Conservation (phyloP, 2,113 vertebrate species). For the Anarrhichthys ocellatus region DNA sequence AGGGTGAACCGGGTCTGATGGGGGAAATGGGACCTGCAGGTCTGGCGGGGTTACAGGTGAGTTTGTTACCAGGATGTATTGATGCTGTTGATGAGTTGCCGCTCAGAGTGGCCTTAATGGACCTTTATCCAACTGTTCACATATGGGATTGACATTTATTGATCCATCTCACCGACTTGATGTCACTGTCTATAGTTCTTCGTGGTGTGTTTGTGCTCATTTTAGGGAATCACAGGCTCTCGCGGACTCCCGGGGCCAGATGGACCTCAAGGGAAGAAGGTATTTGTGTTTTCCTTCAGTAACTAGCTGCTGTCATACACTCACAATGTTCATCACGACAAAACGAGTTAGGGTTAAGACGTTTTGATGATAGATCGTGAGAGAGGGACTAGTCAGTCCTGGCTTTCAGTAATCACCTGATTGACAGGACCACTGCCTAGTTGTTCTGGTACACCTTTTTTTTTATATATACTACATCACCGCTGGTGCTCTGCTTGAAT, state of each 20-base stretch:
- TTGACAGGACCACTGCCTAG: neutral
- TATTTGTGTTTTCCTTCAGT: conserved; percentile 49
- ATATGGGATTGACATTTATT: neutral
- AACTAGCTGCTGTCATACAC: neutral
- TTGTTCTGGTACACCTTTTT: neutral
- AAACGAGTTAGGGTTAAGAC: neutral
- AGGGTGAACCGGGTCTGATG: conserved; percentile 86
- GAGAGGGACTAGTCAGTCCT: neutral
- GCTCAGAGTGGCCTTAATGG: neutral
- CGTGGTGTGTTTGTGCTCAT: conserved; percentile 23
- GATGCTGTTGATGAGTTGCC: neutral
- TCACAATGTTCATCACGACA: neutral
- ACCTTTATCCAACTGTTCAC: neutral
- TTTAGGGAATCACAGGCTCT: conserved; percentile 78
- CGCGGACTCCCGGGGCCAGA: conserved; percentile 79
- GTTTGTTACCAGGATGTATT: conserved; percentile 7
- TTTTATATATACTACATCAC: neutral
- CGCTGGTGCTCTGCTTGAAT: conserved; percentile 9
- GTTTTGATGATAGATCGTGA: neutral
- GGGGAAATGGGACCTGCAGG: conserved; percentile 84
- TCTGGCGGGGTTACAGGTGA: conserved; percentile 82
- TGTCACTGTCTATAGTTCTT: neutral
- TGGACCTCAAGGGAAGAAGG: conserved; percentile 86
- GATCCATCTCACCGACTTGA: neutral
- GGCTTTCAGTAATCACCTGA: conserved; percentile 11